phyloP scores from a whole-genome alignment of 2,888 invertebrate species.

The Torymus auratus region DNA sequence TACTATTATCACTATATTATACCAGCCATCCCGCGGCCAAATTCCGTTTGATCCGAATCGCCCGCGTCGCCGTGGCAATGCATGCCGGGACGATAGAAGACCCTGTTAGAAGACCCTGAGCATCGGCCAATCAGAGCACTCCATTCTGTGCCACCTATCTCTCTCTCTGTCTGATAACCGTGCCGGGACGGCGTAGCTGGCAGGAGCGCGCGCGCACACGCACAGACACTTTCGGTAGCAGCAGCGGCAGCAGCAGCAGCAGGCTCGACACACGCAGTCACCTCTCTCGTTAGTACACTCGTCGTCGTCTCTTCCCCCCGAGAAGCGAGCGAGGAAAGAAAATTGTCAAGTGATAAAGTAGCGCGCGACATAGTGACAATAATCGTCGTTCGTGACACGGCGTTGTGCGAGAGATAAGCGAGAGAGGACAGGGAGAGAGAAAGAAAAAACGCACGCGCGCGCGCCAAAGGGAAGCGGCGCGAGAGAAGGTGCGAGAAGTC shows the following conservation, averaged over 20 bases:
- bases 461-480: too few species aligned
- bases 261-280: neutral
- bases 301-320: neutral
- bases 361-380: neutral
- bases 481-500: too few species aligned
- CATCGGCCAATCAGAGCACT: constrained; percentile 71
- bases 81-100: constrained; percentile 76
- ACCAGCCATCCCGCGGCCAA: too few species aligned
- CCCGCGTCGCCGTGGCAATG: constrained; percentile 69
- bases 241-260: neutral
- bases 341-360: too few species aligned
- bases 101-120: constrained; percentile 77
- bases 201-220: too few species aligned
- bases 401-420: too few species aligned
- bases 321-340: neutral
- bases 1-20: too few species aligned
- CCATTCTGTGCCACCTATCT: neutral
- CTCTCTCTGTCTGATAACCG: constrained; percentile 6
- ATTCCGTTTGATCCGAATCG: constrained; percentile 35
- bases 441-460: too few species aligned
- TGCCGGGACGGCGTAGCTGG: too few species aligned
- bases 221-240: neutral
- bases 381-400: too few species aligned
- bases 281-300: too few species aligned
- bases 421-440: too few species aligned